Percentiles rank a stretch among this genome's conserved stretches.
Evolutionary conservation across 1,140 invertebrate species (phyloP).

Genomic region (Drosophila neocordata): DNA sequence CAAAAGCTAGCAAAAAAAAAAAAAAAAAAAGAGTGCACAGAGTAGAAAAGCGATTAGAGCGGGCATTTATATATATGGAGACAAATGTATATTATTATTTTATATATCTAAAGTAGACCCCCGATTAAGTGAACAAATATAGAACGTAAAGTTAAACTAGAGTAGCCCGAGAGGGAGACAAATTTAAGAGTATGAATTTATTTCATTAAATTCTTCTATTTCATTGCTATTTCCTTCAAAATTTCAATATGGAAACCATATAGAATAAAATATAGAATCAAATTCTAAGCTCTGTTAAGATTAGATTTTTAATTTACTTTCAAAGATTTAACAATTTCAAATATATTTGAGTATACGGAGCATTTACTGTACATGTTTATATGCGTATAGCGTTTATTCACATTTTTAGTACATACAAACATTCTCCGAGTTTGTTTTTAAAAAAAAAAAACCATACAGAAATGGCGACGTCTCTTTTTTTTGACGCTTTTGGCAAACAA

Average conservation of each 20-base stretch:
- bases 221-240: too few species aligned
- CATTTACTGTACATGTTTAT: conserved; percentile 8
- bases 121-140: background rate
- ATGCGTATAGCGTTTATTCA: too few species aligned
- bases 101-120: background rate
- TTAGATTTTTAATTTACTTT: too few species aligned
- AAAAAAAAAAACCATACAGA: conserved; percentile 17
- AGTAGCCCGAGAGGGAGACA: too few species aligned
- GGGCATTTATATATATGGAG: conserved; percentile 26
- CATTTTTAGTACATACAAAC: background rate
- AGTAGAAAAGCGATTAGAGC: conserved; percentile 45
- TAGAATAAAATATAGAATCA: too few species aligned
- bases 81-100: conserved; percentile 2
- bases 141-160: background rate
- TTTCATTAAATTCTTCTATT: too few species aligned
- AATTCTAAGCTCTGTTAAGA: too few species aligned
- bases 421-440: conserved; percentile 41
- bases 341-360: background rate
- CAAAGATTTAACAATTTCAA: too few species aligned
- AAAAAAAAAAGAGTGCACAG: too few species aligned
- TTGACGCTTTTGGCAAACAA: conserved; percentile 40
- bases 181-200: too few species aligned
- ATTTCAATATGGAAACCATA: too few species aligned
- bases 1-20: conserved; percentile 18
- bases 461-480: conserved; percentile 58